Conservation (phyloP, 2,888 invertebrate species). For the Lamellibrachia columna region DNA sequence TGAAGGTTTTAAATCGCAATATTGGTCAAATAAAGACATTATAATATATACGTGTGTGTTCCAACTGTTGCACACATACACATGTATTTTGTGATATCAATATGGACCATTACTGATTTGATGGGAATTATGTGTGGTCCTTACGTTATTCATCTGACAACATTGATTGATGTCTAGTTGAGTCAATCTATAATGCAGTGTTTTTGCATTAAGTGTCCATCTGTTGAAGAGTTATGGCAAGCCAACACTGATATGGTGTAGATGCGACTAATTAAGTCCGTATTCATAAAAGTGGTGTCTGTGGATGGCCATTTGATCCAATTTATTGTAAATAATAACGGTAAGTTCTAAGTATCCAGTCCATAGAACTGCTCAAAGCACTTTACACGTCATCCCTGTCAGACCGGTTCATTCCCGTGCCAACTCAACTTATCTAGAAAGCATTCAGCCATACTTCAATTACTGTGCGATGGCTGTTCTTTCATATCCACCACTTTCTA, state of each 20-base stretch:
- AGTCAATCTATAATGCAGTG: background rate
- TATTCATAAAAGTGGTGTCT: too few relatives aligned
- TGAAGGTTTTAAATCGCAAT: background rate
- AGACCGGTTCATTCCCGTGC: too few relatives aligned
- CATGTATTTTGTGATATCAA: background rate
- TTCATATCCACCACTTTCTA: too few relatives aligned
- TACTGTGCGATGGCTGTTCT: too few relatives aligned
- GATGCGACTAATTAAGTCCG: background rate
- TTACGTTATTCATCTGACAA: background rate
- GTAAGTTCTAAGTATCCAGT: too few relatives aligned
- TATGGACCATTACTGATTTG: background rate
- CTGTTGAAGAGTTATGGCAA: background rate
- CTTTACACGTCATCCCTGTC: too few relatives aligned
- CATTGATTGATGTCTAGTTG: conserved; percentile 16
- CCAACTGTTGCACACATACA: background rate
- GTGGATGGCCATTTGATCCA: too few relatives aligned
- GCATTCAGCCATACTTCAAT: too few relatives aligned
- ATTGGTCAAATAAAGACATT: background rate
- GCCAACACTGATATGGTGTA: background rate
- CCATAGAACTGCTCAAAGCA: too few relatives aligned
- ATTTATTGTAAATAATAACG: too few relatives aligned
- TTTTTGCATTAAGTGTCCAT: background rate
- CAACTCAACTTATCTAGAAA: too few relatives aligned
- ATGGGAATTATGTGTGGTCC: background rate
- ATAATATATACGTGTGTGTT: background rate